A percentile compares a stretch with the other conserved stretches of the same genome.
Evolutionary conservation across 2,888 invertebrate species (phyloP).

Genomic region (Diplolepis rosae): DNA sequence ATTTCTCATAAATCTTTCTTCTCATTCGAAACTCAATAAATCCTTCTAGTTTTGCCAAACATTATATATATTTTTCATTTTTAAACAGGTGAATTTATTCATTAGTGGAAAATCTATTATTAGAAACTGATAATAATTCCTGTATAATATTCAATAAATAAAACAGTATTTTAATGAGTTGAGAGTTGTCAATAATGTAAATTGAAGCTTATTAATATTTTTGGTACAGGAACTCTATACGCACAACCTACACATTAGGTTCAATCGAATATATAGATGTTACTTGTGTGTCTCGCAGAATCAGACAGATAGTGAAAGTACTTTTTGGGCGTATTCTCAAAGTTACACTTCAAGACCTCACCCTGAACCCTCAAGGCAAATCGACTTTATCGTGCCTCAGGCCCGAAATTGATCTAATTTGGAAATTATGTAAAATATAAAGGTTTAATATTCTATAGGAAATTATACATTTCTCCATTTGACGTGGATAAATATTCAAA

Average conservation of each 20-base stretch:
- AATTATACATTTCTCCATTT: neutral
- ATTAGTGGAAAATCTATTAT: too few relatives aligned
- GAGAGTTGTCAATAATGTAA: neutral
- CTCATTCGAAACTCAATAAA: too few relatives aligned
- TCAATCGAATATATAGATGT: too few relatives aligned
- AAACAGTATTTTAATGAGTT: neutral
- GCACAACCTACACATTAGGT: too few relatives aligned
- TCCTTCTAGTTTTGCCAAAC: too few relatives aligned
- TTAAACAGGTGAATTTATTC: too few relatives aligned
- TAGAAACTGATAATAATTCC: too few relatives aligned
- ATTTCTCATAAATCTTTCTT: neutral
- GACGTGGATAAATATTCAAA: too few relatives aligned
- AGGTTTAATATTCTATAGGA: neutral
- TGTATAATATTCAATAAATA: neutral
- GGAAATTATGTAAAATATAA: neutral
- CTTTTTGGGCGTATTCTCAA: neutral
- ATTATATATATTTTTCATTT: too few relatives aligned
- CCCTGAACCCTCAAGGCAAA: neutral
- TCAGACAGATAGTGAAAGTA: neutral
- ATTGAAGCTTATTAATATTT: neutral
- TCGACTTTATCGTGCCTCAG: neutral
- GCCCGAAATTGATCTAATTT: slow-evolving; percentile 11
- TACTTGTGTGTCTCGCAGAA: neutral
- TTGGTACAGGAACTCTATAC: neutral
- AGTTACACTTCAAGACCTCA: neutral